Evolutionary conservation across 1,140 invertebrate genomes (phyloP), one percentile per base, ranked within the genome.

Genomic region (Lethrus apterus): DNA sequence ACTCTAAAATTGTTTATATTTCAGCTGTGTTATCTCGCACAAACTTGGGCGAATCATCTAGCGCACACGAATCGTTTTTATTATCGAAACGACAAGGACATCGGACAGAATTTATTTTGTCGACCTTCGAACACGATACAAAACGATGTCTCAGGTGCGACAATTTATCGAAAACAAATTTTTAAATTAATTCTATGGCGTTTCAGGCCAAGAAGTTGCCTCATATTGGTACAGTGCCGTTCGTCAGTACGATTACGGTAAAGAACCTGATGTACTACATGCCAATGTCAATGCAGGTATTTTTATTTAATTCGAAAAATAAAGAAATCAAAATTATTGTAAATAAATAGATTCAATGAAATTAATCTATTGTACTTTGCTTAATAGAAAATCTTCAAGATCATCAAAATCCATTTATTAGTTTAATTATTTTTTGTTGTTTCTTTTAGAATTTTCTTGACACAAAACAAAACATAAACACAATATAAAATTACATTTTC

Each of bases 221-320:
- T 80, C 83, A n/a, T 86, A 89, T 53, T 91, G 86, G 87, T 91
- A 91, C 58, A 81, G 81, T 33, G 85, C 86, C 17, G 80, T 86
- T 2, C 77, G 79, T 46, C 79, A 84, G 50, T 89, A 89, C 64
- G 76, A 81, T 54, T 89, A 82, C 58, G 47, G 59, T 11, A 81
- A 82, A 52, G 82, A 86, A 58, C 71, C 79, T 0, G 78, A 84
- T 63, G 70, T 83, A 23, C 66, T 84, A 2, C 82, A 86, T 54
- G 80, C 80, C 2, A 85, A 86, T 54, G 81, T 86, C 4, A 85
- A 86, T 59, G 79, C 84, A 69, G 84, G 84, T 87, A 68, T 46
- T 41, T 13, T 33, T 33, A 33, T 8, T 33, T 33, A 8, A 33
- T n/a, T n/a, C n/a, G n/a, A n/a, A n/a, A n/a, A n/a, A n/a, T n/a